Evolutionary conservation across 2,113 vertebrate genomes (phyloP), one percentile per base, ranked within the genome.

Genomic region (Hiodon alosoides): DNA sequence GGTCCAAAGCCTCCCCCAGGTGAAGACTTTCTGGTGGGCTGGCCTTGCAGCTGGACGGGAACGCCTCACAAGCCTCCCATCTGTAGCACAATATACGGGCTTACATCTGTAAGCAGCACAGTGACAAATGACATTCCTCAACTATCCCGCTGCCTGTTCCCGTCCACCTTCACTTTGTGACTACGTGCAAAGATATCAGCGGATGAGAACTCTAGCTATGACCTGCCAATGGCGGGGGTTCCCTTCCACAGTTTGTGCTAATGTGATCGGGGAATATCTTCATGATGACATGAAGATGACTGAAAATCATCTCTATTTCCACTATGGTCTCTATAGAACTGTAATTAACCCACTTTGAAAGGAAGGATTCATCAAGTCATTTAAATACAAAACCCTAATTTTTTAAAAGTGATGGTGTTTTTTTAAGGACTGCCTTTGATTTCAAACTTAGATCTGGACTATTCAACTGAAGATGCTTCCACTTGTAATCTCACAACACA

Each of bases 51-150:
- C 80, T 80, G 7, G 73, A 8, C 68, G 79, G 78, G 73, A 86
- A 79, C 77, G 71, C 70, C 17, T 81, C 76, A 79, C 72, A 85
- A 76, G 64, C 9, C 69, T 85, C 64, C 83, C 78, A 87, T 52
- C 85, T 88, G 74, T 71, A 65, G 70, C 76, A 47, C 6, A 7
- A 70, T 16, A 52, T 2, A 58, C 14, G 6, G 46, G 9, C 51
- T 54, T 52, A 69, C 53, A 13, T 10, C 46, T 68, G 50, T 68
- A 48, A 46, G 67, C 67, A 51, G 46, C 51, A 68, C 46, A 64
- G 61, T 69, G 50, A 51, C 11, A 54, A 55, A 53, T 10, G 53
- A 57, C 14, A 53, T 31, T 31, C 31, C 31, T 31, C 31, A 31
- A 31, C 52, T 17, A 72, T 52, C 11, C 13, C 51, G 66, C 66